Percentiles rank a stretch among this genome's conserved stretches.
phyloP scores from a whole-genome alignment of 2,113 vertebrate species.

The Epinephelus moara region DNA sequence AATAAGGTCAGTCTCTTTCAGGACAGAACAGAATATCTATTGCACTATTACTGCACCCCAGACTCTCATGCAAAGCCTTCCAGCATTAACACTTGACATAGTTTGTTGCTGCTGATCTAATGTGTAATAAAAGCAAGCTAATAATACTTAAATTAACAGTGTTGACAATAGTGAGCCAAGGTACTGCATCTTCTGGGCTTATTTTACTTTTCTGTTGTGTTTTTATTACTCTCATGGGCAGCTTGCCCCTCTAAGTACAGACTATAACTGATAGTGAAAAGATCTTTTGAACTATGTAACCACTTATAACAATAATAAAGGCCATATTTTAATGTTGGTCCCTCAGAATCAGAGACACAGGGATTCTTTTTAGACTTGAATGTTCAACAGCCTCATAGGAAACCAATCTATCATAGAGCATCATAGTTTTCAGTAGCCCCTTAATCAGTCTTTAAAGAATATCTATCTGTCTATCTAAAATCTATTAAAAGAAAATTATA shows the following conservation, averaged over 20 bases:
- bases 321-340: not conserved
- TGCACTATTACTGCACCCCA: constrained; percentile 10
- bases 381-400: not conserved
- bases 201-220: not conserved
- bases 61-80: constrained; percentile 3
- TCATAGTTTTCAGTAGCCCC: not conserved
- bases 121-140: not conserved
- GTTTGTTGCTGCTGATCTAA: not conserved
- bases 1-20: constrained; percentile 66
- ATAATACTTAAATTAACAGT: not conserved
- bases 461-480: no score
- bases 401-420: not conserved
- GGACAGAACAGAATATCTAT: constrained; percentile 38
- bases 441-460: no score
- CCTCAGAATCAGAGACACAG: not conserved
- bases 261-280: not conserved
- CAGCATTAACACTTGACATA: constrained; percentile 3
- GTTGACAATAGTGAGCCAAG: not conserved
- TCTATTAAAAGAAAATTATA: not conserved
- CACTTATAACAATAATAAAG: not conserved
- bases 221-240: not conserved
- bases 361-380: not conserved
- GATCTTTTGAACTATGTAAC: not conserved
- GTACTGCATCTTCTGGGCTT: not conserved
- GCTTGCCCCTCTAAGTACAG: not conserved